Conservation (phyloP, 2,113 vertebrate genomes). For the Columba livia region DNA sequence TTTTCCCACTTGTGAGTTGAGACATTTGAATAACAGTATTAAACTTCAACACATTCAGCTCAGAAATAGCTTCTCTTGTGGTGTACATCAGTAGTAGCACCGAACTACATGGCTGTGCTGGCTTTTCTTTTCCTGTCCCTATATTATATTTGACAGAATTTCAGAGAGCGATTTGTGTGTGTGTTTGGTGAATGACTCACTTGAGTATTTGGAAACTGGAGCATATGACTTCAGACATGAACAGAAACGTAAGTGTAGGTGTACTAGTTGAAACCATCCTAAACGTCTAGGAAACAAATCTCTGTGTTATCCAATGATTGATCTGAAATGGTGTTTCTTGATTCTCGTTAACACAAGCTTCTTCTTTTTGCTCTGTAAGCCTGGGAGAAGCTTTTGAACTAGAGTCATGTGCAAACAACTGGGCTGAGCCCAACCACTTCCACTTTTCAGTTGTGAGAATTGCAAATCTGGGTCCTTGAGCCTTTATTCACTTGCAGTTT, state of each 20-base stretch:
- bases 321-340: background rate
- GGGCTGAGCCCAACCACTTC: background rate
- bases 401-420: background rate
- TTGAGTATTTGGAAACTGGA: background rate
- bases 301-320: background rate
- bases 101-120: background rate
- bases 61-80: background rate
- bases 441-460: rapidly evolving
- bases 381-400: background rate
- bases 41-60: background rate
- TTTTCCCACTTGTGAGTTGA: background rate
- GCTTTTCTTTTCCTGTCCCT: no score
- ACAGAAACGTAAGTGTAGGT: background rate
- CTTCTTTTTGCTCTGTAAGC: background rate
- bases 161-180: background rate
- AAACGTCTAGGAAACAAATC: background rate
- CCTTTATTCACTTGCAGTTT: background rate
- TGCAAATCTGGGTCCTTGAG: background rate
- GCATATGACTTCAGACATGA: background rate
- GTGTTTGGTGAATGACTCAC: background rate
- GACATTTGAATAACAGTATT: background rate
- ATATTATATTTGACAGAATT: background rate
- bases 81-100: background rate
- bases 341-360: background rate
- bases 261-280: background rate